These are phyloP conservation scores for Petrocephalus schoutedeni DNA, from an alignment of 2,797 vertebrate genomes.

Conservation along the genomic window DNA sequence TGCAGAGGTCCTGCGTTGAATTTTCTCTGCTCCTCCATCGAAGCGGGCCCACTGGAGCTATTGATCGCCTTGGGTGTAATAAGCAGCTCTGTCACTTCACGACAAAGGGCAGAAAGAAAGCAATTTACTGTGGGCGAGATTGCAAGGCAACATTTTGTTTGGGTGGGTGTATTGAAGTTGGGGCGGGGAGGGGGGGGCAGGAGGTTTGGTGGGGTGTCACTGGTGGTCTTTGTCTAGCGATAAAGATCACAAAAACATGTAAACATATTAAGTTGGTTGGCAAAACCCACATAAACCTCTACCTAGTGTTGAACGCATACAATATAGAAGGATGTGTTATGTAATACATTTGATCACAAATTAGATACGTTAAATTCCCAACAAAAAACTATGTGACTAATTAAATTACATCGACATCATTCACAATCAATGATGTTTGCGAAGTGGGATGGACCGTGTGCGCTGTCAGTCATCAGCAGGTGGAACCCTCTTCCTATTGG, in stretches of 20 bases:
- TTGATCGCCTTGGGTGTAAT: constrained; percentile 72
- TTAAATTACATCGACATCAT: neutral
- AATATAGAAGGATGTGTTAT: neutral
- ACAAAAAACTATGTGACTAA: neutral
- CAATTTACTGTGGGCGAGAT: constrained; percentile 68
- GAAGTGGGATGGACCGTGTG: neutral
- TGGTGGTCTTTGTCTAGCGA: neutral
- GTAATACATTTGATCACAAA: no score
- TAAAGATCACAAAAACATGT: neutral
- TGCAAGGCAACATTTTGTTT: constrained; percentile 50
- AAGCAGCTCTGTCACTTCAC: constrained; percentile 73
- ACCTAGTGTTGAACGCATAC: neutral
- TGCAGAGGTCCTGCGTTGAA: constrained; percentile 53
- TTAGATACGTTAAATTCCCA: neutral
- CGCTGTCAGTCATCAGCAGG: neutral
- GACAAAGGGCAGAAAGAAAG: constrained; percentile 73
- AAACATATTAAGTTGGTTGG: neutral
- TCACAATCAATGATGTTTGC: neutral
- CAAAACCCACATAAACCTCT: neutral
- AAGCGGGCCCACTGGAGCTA: constrained; percentile 59
- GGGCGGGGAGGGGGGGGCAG: neutral
- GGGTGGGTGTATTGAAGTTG: neutral
- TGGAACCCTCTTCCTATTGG: neutral
- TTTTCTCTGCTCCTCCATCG: constrained; percentile 45
- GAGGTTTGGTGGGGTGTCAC: neutral